Conservation (phyloP, 1,140 invertebrate genomes). For the Atopsyche davidsoni region DNA sequence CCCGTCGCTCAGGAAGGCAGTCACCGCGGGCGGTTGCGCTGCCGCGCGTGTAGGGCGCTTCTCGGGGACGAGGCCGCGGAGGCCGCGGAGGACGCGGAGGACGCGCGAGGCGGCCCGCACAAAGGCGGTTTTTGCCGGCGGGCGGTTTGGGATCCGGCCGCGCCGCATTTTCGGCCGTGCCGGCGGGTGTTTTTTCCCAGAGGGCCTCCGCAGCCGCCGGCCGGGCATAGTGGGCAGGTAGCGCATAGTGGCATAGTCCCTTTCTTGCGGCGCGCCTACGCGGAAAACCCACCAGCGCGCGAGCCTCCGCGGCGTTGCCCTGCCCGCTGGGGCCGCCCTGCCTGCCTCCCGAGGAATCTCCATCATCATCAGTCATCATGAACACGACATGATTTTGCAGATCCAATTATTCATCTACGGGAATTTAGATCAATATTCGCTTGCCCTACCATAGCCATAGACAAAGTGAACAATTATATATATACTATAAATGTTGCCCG, state of each 20-base stretch:
- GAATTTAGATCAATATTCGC: too few species aligned
- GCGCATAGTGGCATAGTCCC: too few species aligned
- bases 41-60: conserved; percentile 3
- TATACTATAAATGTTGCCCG: too few species aligned
- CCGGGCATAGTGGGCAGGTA: conserved; percentile 3
- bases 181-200: conserved; percentile 18
- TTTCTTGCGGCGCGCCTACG: too few species aligned
- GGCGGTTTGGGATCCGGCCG: conserved; percentile 12
- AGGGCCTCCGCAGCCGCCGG: background rate
- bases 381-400: too few species aligned
- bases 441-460: too few species aligned
- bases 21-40: background rate
- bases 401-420: too few species aligned
- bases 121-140: conserved; percentile 19
- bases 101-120: background rate
- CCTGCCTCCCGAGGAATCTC: too few species aligned
- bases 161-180: conserved; percentile 26
- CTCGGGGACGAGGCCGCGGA: conserved; percentile 12
- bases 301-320: background rate
- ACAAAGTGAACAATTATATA: too few species aligned
- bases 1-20: background rate
- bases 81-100: conserved; percentile 11
- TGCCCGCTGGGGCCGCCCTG: too few species aligned
- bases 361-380: too few species aligned
- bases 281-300: too few species aligned